phyloP scores from a whole-genome alignment of 2,113 vertebrate genomes.

The Istiophorus platypterus region DNA sequence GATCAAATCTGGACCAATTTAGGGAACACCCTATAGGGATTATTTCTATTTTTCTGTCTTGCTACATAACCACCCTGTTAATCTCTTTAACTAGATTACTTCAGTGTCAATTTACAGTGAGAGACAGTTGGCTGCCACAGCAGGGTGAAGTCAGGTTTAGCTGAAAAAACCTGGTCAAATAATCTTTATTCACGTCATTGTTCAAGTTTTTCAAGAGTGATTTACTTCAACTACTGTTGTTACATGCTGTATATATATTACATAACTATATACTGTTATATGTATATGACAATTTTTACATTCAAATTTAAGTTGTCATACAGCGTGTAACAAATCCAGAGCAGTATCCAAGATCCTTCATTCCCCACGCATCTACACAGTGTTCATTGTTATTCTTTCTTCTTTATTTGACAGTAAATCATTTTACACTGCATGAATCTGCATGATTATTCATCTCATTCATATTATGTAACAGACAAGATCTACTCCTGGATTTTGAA shows the following conservation, averaged over 20 bases:
- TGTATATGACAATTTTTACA: neutral
- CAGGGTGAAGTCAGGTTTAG: neutral
- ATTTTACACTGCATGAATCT: slow-evolving; percentile 47
- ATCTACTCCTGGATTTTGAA: slow-evolving; percentile 17
- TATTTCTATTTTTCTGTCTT: slow-evolving; percentile 68
- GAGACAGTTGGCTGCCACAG: neutral
- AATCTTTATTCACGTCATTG: neutral
- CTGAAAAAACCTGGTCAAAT: neutral
- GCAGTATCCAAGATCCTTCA: slow-evolving; percentile 11
- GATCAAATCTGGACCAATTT: slow-evolving; percentile 26
- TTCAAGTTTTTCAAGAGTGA: neutral
- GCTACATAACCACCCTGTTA: slow-evolving; percentile 60
- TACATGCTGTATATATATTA: neutral
- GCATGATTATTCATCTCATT: slow-evolving; percentile 59
- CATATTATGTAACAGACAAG: slow-evolving; percentile 53
- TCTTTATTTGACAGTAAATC: slow-evolving; percentile 49
- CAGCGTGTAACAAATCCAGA: neutral
- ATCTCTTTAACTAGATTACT: slow-evolving; percentile 74
- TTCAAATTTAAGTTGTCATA: slow-evolving; percentile 15
- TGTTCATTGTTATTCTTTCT: slow-evolving; percentile 44
- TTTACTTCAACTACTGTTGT: neutral
- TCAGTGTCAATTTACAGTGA: neutral
- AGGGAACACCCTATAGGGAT: slow-evolving; percentile 50
- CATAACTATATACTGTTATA: neutral
- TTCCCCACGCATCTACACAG: slow-evolving; percentile 54